Evolutionary conservation across 1,140 invertebrate species (phyloP), one percentile per base, ranked within the genome.

Genomic region (Aphidius ervi): DNA sequence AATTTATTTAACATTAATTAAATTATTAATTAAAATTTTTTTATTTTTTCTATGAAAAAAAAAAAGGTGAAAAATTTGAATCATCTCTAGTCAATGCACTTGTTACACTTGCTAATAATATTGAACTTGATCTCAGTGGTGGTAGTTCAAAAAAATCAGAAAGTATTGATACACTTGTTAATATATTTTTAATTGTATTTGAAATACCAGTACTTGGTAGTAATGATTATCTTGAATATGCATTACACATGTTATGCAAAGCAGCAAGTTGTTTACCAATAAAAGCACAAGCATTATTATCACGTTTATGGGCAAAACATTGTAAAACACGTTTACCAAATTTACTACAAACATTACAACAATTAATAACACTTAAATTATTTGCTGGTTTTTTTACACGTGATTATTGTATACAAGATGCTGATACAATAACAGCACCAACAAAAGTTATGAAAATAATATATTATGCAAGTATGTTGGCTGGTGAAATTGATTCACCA

Each of bases 391-490:
- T 84, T 46, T 93, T 91, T 74, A 84, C 87, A 5, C 77, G 84
- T 43, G 86, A 88, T 62, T 92, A 88, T 72, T 85, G 84, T 48
- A 84, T 95, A 47, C 92, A 95, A 75, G 92, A 96, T 71, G 90
- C 93, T 53, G 86, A 88, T 39, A 84, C 86, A 61, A 89, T 95
- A 49, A 89, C 88, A 16, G 86, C 87, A 58, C 87, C 91, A 9
- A 93, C 90, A 16, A 92, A 91, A 83, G 81, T 92, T 23, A 89
- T 92, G 83, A 92, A 92, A 85, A 89, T 96, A 74, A 76, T 95
- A 1, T 97, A 93, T 74, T 95, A 94, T 80, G 93, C 93, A 31
- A 94, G 88, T 75, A 88, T 96, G 67, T 70, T 94, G 62, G 92
- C 91, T 1, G 94, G 94, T 40, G 82, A 86, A 47, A 78, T 90